These are phyloP conservation scores for honey bee (Apis mellifera) DNA, from an alignment of 1,140 invertebrate genomes.

Conservation along the genomic window DNA sequence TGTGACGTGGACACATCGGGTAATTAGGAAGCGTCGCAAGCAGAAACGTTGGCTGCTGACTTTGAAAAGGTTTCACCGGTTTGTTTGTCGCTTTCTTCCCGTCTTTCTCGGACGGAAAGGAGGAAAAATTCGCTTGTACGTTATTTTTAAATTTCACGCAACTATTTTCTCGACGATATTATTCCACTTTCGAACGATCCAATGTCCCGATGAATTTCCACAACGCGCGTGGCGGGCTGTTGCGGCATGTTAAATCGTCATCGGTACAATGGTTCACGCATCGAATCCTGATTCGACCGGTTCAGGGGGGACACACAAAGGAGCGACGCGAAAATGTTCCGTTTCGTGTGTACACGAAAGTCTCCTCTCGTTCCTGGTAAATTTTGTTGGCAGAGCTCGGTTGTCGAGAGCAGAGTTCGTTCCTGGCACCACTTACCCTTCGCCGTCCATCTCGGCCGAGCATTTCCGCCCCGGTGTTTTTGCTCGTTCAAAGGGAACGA, in stretches of 20 bases:
- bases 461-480: conserved; percentile 53
- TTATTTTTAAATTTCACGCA: conserved; percentile 12
- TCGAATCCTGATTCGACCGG: conserved; percentile 10
- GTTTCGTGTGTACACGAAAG: not conserved
- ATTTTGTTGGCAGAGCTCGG: conserved; percentile 14
- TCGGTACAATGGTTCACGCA: not conserved
- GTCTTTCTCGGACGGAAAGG: not conserved
- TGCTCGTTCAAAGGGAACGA: conserved; percentile 53
- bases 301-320: conserved; percentile 1
- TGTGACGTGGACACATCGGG: conserved; percentile 53
- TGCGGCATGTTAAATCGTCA: conserved; percentile 1
- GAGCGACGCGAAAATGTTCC: not conserved
- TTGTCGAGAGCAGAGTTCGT: conserved; percentile 28
- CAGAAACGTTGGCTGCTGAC: conserved; percentile 41
- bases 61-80: conserved; percentile 54
- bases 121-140: not conserved
- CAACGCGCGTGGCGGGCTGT: not conserved
- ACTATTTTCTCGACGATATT: too few relatives aligned
- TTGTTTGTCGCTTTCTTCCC: conserved; percentile 29
- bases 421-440: conserved; percentile 45
- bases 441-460: conserved; percentile 33
- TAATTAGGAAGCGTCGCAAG: conserved; percentile 57
- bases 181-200: too few relatives aligned
- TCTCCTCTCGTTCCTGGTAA: not conserved
- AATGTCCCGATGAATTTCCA: not conserved